A percentile compares a stretch with the other conserved stretches of the same genome.
Evolutionary conservation across 2,888 invertebrate species (phyloP).

Genomic region (Stictocephala bisonia): DNA sequence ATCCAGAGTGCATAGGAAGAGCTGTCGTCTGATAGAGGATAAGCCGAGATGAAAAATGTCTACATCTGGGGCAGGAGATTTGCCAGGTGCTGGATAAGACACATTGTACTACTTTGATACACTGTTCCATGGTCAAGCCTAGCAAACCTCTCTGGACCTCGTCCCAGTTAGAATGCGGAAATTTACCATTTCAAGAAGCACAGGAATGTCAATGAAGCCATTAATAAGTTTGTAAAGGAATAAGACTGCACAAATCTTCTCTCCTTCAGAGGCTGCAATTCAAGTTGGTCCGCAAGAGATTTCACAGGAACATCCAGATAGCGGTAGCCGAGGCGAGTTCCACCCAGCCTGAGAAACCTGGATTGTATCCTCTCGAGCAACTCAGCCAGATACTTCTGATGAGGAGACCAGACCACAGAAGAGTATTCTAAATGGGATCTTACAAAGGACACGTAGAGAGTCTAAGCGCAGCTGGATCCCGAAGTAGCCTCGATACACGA

Average conservation of each 20-base stretch:
- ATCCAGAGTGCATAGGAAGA: no score
- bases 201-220: background rate
- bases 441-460: constrained; percentile 2
- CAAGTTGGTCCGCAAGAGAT: background rate
- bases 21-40: no score
- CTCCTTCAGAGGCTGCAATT: background rate
- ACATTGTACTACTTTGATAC: no score
- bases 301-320: background rate
- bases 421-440: background rate
- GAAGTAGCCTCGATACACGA: background rate
- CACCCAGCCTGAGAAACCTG: background rate
- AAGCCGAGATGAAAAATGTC: no score
- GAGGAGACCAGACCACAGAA: constrained; percentile 15
- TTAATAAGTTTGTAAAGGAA: background rate
- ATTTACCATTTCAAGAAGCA: background rate
- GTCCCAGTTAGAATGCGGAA: background rate
- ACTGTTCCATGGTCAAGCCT: no score
- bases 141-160: constrained; percentile 12
- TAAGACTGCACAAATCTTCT: background rate
- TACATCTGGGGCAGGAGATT: no score
- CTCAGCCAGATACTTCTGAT: constrained; percentile 3
- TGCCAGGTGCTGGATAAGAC: no score
- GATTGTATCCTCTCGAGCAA: background rate
- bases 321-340: background rate
- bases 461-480: background rate